Evolutionary conservation across 2,888 invertebrate genomes (phyloP).

Genomic region (Pyrochroa serraticornis): DNA sequence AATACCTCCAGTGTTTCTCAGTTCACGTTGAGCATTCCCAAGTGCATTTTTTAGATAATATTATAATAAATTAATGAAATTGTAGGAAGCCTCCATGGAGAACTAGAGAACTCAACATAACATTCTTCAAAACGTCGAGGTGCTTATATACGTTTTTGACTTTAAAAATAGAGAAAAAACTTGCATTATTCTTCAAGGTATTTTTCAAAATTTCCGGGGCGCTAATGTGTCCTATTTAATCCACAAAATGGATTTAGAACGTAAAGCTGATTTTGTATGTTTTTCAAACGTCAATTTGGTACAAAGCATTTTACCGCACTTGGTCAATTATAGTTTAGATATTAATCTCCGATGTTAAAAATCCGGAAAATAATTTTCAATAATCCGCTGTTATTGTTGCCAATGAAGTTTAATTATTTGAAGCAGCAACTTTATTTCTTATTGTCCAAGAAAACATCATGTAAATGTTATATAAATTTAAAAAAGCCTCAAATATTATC

Average conservation of each 20-base stretch:
- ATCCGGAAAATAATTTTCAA: constrained; percentile 90
- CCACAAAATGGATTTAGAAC: constrained; percentile 98
- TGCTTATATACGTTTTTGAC: constrained; percentile 98
- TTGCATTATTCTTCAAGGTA: constrained; percentile 96
- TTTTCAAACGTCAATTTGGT: constrained; percentile 99
- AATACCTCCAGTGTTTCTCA: constrained; percentile 52
- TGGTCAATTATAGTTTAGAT: constrained; percentile 99
- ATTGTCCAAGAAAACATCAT: constrained; percentile 90
- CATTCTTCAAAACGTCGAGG: constrained; percentile 98
- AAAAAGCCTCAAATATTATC: constrained; percentile 99
- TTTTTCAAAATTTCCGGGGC: constrained; percentile 93
- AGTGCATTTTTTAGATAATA: constrained; percentile 96
- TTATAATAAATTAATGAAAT: constrained; percentile 98
- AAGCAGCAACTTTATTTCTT: constrained; percentile 97
- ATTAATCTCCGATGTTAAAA: constrained; percentile 97
- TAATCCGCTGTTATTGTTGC: constrained; percentile 98
- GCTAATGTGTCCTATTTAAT: constrained; percentile 98
- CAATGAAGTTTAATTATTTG: constrained; percentile 97
- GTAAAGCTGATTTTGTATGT: constrained; percentile 89
- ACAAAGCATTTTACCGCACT: constrained; percentile 97
- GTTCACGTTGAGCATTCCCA: constrained; percentile 99
- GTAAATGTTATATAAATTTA: constrained; percentile 96
- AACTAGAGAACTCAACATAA: constrained; percentile 98
- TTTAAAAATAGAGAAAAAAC: constrained; percentile 97
- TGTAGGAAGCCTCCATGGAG: constrained; percentile 99